Evolutionary conservation across 2,797 vertebrate species (phyloP).

Genomic region (Petrocephalus sullivani): DNA sequence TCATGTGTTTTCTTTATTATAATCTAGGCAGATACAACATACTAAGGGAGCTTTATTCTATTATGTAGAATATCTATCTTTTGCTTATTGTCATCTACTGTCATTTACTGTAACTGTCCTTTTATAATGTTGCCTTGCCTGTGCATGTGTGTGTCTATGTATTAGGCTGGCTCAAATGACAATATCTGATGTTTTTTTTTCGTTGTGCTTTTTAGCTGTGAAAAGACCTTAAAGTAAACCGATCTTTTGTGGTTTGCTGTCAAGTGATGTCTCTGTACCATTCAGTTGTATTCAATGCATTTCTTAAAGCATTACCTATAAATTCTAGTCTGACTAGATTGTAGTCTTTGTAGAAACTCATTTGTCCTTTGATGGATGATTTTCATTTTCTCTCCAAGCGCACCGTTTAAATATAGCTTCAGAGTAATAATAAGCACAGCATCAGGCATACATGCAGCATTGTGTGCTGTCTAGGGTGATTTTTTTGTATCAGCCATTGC

Average conservation of each 20-base stretch:
- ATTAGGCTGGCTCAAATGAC: background rate
- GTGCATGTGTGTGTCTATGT: background rate
- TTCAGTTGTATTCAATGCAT: conserved; percentile 32
- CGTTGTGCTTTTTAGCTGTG: conserved; percentile 20
- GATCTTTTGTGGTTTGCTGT: conserved; percentile 51
- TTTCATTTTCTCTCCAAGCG: conserved; percentile 29
- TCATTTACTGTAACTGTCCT: background rate
- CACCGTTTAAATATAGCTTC: background rate
- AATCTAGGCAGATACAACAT: background rate
- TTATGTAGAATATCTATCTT: background rate
- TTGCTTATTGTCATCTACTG: background rate
- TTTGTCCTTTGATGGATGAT: conserved; percentile 32
- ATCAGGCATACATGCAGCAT: background rate
- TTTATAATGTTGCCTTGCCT: background rate
- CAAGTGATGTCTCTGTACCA: conserved; percentile 33
- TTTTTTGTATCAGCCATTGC: background rate
- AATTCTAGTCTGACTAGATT: conserved; percentile 31
- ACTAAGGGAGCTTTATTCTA: background rate
- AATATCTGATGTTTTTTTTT: background rate
- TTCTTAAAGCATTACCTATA: conserved; percentile 44
- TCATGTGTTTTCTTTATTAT: background rate
- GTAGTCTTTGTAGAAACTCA: background rate
- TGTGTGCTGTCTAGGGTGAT: background rate
- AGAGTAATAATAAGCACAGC: background rate
- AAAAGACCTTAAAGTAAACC: conserved; percentile 29